Evolutionary conservation across 2,797 vertebrate genomes (phyloP), one percentile per base, ranked within the genome.

Genomic region (Artibeus lituratus): DNA sequence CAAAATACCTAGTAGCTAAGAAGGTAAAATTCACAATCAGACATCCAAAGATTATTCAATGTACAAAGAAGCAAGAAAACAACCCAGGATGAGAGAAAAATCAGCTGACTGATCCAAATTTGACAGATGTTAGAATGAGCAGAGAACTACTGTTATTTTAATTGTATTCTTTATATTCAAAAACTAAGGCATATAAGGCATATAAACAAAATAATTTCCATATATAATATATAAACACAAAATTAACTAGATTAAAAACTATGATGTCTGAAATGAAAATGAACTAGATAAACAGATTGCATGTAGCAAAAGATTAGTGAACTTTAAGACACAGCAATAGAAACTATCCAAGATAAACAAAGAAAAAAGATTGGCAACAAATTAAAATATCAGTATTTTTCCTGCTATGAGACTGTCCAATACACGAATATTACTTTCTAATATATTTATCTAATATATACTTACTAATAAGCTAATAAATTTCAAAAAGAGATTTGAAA

Each of bases 191-290:
- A 1, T 59, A 59, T 59, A 78, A 83, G 26, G 76, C 57, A 85
- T 15, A 49, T 4, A 77, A 22, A 82, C 3, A 5, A 76, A 53
- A 69, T n/a, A 86, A 47, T 29, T 94, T 73, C 19, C 39, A 16
- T 22, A 53, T 22, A 73, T 44, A 73, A 74, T 26, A 53, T 39
- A 35, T 26, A 49, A 49, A 78, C 12, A 32, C 37, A 85, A 87
- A 84, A 84, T 59, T 7, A 95, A 76, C 57, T 42, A 49, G 5
- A 78, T 57, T 78, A 51, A 94, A 90, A 74, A 76, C 35, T 44
- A 78, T 2, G 87, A 57, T n/a, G 26, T 82, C 51, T 82, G 24
- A 95, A 19, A 69, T 91, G 47, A 96, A 93, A 93, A 78, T 87
- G 57, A 90, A 72, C 35, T 39, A 91, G 59, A 88, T 22, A 32